Evolutionary conservation across 2,888 invertebrate genomes (phyloP), one percentile per base, ranked within the genome.

Genomic region (Dicyrtomina minuta): DNA sequence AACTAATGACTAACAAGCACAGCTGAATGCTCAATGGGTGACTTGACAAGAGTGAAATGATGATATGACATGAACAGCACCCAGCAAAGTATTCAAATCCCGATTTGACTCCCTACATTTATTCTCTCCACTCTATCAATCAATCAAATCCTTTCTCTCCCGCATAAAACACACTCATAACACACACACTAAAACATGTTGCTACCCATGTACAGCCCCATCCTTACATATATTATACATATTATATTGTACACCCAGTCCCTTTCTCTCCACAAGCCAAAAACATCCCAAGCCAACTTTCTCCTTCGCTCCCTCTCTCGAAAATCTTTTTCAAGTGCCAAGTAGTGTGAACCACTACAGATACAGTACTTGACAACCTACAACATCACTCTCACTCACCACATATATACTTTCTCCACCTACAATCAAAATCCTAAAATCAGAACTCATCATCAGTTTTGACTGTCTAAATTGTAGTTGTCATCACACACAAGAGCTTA

Each of bases 1-100:
- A 46, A 46, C 46, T 46, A 46, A 46, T 46, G 46, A 17, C 46
- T 46, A 46, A 46, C 15, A 46, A 4, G 46, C 17, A 46, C 17
- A 46, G n/a, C 4, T 46, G 33, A 46, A n/a, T 15, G 46, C 46
- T 46, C 46, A 46, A 27, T 22, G 55, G 55, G 55, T 55, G 55
- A 55, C 17, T 55, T 12, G 55, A 55, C 55, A 55, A 55, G 55
- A 55, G 55, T 22, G 20, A 55, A 55, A 55, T 55, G 55, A 55
- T 26, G 17, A 61, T 44, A 61, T 61, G 61, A 61, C 61, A 61
- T 61, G 46, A 61, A 61, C 44, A 46, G 46, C 22, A 61, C 44
- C 39, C 15, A n/a, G n/a, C n/a, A 61, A 13, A 44, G 61, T 22
- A 24, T 44, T 17, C 39, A 44, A 44, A 60, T 60, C 39, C 41